Evolutionary conservation across 2,113 vertebrate genomes (phyloP).

Genomic region (Ammodytes marinus): DNA sequence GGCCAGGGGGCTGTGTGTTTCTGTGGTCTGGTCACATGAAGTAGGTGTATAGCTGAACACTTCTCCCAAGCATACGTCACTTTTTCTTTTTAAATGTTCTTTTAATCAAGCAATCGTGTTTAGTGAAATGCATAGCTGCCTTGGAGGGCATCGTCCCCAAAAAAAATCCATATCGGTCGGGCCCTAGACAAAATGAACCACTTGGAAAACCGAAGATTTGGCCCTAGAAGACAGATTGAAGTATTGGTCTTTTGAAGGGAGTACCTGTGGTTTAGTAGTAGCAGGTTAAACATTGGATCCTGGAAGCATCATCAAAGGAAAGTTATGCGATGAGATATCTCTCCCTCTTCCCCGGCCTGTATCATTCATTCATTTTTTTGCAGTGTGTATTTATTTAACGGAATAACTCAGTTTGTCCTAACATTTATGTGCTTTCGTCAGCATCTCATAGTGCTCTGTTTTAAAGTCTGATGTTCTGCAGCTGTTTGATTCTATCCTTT

Average conservation of each 20-base stretch:
- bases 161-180: too few relatives aligned
- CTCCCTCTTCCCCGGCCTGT: background rate
- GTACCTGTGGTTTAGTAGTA: slow-evolving; percentile 1
- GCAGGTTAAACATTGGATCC: slow-evolving; percentile 30
- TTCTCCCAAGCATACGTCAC: slow-evolving; percentile 3
- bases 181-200: too few relatives aligned
- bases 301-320: background rate
- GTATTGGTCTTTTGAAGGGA: too few relatives aligned
- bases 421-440: slow-evolving; percentile 25
- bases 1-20: background rate
- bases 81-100: too few relatives aligned
- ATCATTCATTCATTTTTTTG: slow-evolving; percentile 44
- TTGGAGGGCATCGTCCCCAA: too few relatives aligned
- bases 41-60: background rate
- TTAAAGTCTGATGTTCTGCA: slow-evolving; percentile 38
- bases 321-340: background rate
- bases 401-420: slow-evolving; percentile 24
- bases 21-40: background rate
- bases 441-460: slow-evolving; percentile 24
- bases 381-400: slow-evolving; percentile 42
- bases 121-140: too few relatives aligned
- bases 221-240: too few relatives aligned
- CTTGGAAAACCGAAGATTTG: too few relatives aligned
- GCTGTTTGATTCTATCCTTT: slow-evolving; percentile 46
- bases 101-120: too few relatives aligned